Evolutionary conservation across 1,140 invertebrate species (phyloP).

Genomic region (Cydia pomonella): DNA sequence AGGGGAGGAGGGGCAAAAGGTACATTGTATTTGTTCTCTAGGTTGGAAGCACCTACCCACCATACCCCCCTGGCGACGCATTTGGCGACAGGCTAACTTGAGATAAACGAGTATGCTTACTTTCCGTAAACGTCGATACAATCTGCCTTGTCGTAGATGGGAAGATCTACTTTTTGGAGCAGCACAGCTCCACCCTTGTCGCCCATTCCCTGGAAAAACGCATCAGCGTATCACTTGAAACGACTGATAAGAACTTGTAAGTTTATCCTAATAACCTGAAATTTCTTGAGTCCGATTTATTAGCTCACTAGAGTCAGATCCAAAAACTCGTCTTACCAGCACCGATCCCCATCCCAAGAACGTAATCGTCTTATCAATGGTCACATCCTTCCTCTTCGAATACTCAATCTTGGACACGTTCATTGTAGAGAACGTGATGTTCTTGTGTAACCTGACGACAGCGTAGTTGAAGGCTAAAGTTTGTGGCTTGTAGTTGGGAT

Average conservation of each 20-base stretch:
- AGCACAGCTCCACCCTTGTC: constrained; percentile 55
- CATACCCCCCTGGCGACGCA: too few species aligned
- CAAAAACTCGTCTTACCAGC: constrained; percentile 51
- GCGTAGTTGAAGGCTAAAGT: constrained; percentile 70
- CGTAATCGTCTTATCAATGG: constrained; percentile 55
- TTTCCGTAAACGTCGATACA: constrained; percentile 66
- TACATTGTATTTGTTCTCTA: too few species aligned
- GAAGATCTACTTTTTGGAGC: constrained; percentile 60
- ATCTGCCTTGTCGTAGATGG: constrained; percentile 61
- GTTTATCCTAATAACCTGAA: too few species aligned
- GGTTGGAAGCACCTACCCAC: too few species aligned
- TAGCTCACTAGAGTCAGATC: too few species aligned
- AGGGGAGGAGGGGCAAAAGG: too few species aligned
- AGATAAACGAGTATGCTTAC: constrained; percentile 39
- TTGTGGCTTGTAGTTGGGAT: constrained; percentile 70
- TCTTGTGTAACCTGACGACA: constrained; percentile 60
- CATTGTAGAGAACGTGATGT: constrained; percentile 49
- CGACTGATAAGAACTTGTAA: too few species aligned
- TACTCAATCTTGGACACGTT: constrained; percentile 48
- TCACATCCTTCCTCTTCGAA: constrained; percentile 48
- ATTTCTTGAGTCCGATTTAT: too few species aligned
- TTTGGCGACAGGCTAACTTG: too few species aligned
- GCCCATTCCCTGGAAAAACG: constrained; percentile 48
- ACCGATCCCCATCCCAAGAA: constrained; percentile 74
- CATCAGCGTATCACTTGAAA: too few species aligned